These are phyloP conservation scores for Pangasius djambal DNA, from an alignment of 2,797 vertebrate species.

Conservation along the genomic window DNA sequence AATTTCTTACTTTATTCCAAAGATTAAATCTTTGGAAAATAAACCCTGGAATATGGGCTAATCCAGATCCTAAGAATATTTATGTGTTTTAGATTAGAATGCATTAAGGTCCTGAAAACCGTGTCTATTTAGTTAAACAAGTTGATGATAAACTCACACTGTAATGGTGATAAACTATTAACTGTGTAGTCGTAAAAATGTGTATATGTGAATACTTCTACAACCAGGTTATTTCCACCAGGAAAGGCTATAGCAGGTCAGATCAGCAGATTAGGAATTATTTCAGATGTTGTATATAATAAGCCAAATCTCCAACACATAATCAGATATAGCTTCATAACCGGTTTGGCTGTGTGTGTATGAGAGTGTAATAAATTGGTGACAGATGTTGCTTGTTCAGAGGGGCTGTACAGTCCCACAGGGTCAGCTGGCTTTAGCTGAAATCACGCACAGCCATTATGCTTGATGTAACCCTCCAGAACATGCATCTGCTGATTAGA, in stretches of 20 bases:
- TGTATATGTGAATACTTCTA: neutral
- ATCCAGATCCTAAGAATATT: neutral
- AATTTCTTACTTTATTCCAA: neutral
- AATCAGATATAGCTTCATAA: neutral
- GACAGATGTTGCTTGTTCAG: constrained; percentile 44
- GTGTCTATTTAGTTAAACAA: neutral
- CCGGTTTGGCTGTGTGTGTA: constrained; percentile 15
- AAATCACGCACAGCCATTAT: neutral
- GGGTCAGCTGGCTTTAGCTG: constrained; percentile 18
- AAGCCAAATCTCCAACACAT: constrained; percentile 23
- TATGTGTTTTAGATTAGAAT: neutral
- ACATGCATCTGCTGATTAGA: neutral
- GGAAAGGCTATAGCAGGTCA: neutral
- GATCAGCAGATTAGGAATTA: constrained; percentile 9
- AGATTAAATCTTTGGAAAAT: neutral
- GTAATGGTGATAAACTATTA: neutral
- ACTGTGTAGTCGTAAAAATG: neutral
- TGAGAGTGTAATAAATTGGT: constrained; percentile 32
- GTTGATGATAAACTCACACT: neutral
- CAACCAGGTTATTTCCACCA: constrained; percentile 8
- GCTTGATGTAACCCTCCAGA: neutral
- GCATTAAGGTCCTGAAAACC: neutral
- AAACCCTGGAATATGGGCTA: neutral
- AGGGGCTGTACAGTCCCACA: constrained; percentile 9
- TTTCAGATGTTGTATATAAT: neutral